Percentiles rank a stretch among this genome's conserved stretches.
These are phyloP conservation scores for Trichomycterus rosablanca DNA, from an alignment of 2,113 vertebrate species.

Conservation along the genomic window DNA sequence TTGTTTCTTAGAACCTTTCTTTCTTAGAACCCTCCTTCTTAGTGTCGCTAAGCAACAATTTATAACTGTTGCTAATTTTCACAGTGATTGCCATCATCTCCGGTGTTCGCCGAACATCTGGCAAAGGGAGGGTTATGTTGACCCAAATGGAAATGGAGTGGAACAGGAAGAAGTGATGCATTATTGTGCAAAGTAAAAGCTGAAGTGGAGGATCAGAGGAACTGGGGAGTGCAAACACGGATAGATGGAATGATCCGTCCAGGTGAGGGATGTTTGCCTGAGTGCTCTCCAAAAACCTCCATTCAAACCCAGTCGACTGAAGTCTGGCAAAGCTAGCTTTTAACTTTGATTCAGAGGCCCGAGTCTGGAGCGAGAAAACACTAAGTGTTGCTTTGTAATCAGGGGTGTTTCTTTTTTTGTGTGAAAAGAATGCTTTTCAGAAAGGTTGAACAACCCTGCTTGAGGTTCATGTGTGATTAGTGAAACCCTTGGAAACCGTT, in stretches of 20 bases:
- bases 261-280: constrained; percentile 39
- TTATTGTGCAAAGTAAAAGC: constrained; percentile 17
- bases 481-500: constrained; percentile 16
- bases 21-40: no score
- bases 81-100: constrained; percentile 31
- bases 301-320: constrained; percentile 39
- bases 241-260: constrained; percentile 27
- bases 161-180: constrained; percentile 36
- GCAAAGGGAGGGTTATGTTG: constrained; percentile 29
- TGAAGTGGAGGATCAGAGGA: constrained; percentile 28
- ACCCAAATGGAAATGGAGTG: constrained; percentile 37
- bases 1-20: no score
- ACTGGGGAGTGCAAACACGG: constrained; percentile 5
- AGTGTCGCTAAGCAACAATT: no score
- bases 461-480: constrained; percentile 32
- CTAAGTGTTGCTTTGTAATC: constrained; percentile 18
- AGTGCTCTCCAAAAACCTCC: constrained; percentile 34
- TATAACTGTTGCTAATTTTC: constrained; percentile 19
- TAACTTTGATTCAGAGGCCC: constrained; percentile 52
- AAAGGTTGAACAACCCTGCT: constrained; percentile 36
- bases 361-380: constrained; percentile 35
- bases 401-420: constrained; percentile 39
- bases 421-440: constrained; percentile 51
- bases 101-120: constrained; percentile 36
- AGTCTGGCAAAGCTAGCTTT: constrained; percentile 30